Evolutionary conservation across 2,113 vertebrate species (phyloP), one percentile per base, ranked within the genome.

Genomic region (Sceloporus undulatus): DNA sequence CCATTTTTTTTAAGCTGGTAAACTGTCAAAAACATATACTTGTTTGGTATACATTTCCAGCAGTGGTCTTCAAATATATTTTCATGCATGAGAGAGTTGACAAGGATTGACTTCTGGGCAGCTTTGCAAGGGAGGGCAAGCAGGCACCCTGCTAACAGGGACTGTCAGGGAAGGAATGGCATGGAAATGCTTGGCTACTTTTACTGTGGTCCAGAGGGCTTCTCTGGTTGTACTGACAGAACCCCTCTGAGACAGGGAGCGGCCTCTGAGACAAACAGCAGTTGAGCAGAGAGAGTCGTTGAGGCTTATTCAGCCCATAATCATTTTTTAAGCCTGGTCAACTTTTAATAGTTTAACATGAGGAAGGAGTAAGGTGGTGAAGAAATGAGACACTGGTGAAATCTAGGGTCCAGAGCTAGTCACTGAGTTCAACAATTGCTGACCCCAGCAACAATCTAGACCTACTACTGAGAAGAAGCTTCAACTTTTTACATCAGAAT

Each of bases 21-120:
- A 87, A 65, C 56, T 73, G 66, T 80, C 75, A 73, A 38, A 71
- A 65, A 27, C 23, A 48, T 13, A 89, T 78, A 29, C 4, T 68
- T 62, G 9, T 62, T 71, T 13, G 4, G 21, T 71, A 79, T 56
- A 42, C 6, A 25, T 88, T 84, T 65, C 48, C 75, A 71, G 78
- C 56, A 85, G 5, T 13, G 29, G 70, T 73, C 68, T 85, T 74
- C 34, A 52, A 62, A 74, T 42, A 65, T 54, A 18, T 79, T 52
- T 74, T 80, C 40, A 34, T 52, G 16, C 5, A 48, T 10, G 19
- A 89, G 38, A 38, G 38, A 85, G 23, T 10, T 74, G 66, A 62
- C 66, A 62, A 52, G 52, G 78, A 70, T 62, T 87, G 68, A 23
- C 52, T 80, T 80, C 85, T 66, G 73, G 77, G 52, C 82, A 85